A percentile compares a stretch with the other conserved stretches of the same genome.
Evolutionary conservation across 2,113 vertebrate species (phyloP).

Genomic region (Emydocephalus ijimae): DNA sequence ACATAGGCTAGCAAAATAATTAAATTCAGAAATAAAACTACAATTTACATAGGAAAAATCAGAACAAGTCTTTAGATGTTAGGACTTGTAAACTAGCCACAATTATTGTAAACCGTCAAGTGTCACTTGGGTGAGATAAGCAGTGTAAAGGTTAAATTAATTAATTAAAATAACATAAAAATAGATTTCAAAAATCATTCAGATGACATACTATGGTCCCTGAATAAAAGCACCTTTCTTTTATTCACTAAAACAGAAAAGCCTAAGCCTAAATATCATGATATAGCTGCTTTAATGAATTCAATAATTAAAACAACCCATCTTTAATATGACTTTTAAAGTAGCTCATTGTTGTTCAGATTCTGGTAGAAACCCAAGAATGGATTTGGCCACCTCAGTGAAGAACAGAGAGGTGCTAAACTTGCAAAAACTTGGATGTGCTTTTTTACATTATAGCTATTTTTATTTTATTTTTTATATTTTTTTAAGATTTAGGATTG

Average conservation of each 20-base stretch:
- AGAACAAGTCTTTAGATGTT: not conserved
- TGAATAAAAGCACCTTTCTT: not conserved
- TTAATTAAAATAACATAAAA: not conserved
- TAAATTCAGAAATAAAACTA: not conserved
- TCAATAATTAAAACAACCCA: not conserved
- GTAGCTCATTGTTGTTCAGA: not conserved
- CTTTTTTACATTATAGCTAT: not conserved
- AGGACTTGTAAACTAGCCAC: not conserved
- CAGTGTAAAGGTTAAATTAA: not conserved
- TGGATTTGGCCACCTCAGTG: not conserved
- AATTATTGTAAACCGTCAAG: not conserved
- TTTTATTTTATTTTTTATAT: not conserved
- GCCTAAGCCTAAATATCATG: not conserved
- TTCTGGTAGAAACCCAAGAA: not conserved
- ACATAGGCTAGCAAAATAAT: not conserved
- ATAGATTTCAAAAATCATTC: not conserved
- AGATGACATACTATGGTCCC: not conserved
- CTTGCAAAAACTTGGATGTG: not conserved
- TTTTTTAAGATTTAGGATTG: not conserved
- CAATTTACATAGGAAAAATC: not conserved
- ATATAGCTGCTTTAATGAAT: not conserved
- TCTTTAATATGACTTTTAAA: not conserved
- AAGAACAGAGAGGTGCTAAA: not conserved
- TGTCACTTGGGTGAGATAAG: not conserved
- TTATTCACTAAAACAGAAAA: not conserved